Conservation (phyloP, 2,113 vertebrate genomes). For the Edolisoma coerulescens region DNA sequence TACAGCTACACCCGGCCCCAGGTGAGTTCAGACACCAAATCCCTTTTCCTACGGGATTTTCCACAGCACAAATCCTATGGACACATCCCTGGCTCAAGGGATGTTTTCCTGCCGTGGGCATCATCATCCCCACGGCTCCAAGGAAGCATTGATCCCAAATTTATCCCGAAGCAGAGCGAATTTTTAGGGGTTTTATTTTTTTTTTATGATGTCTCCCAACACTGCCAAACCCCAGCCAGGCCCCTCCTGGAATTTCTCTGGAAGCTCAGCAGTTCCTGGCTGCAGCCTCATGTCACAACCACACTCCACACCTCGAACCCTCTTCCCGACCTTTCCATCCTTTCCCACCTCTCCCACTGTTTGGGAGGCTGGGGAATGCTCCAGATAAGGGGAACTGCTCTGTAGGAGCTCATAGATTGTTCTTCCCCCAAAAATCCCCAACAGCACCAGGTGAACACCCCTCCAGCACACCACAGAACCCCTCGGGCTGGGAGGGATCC, state of each 20-base stretch:
- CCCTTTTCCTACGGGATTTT: neutral
- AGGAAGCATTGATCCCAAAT: neutral
- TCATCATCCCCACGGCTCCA: accelerated
- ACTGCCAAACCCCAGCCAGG: neutral
- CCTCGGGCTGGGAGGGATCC: neutral
- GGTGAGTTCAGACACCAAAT: neutral
- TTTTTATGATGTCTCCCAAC: neutral
- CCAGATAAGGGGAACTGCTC: neutral
- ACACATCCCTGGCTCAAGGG: accelerated
- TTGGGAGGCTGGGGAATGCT: neutral
- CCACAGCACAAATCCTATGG: accelerated
- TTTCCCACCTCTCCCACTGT: neutral
- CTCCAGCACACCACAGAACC: accelerated
- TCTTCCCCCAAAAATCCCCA: neutral
- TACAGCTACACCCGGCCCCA: neutral
- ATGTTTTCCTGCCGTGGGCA: neutral
- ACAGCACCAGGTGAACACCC: neutral
- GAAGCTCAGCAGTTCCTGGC: neutral
- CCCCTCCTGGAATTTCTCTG: neutral
- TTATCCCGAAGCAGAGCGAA: neutral
- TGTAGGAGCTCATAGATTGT: accelerated
- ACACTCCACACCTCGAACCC: neutral
- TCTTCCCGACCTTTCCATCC: neutral
- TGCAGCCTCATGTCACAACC: neutral
- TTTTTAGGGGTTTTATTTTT: too few relatives aligned